Conservation (phyloP, 2,888 invertebrate species). For the Scaptomyza polygonia region DNA sequence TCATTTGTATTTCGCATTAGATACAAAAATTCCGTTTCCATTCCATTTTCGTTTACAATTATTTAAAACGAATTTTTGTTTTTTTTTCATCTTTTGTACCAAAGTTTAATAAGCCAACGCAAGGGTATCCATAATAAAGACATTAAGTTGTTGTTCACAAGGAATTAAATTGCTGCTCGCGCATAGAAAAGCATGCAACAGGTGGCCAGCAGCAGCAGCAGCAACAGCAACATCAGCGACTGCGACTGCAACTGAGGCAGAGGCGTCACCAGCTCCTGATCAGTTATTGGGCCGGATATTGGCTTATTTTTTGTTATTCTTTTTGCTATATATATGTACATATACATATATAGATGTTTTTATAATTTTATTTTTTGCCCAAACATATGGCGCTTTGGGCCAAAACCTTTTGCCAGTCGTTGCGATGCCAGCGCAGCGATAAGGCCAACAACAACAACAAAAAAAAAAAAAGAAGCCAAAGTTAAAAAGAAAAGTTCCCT, state of each 20-base stretch:
- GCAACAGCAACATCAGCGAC: slow-evolving; percentile 3
- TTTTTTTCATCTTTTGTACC: background rate
- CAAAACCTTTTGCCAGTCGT: slow-evolving; percentile 14
- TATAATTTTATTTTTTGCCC: slow-evolving; percentile 7
- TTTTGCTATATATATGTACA: background rate
- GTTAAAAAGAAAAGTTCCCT: background rate
- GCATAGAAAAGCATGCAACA: slow-evolving; percentile 73
- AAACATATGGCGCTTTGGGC: slow-evolving; percentile 25
- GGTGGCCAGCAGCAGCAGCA: slow-evolving; percentile 46
- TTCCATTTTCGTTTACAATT: no score
- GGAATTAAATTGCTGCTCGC: slow-evolving; percentile 49
- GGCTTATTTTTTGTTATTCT: slow-evolving; percentile 32
- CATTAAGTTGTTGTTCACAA: slow-evolving; percentile 42
- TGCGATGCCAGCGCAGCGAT: slow-evolving; percentile 58
- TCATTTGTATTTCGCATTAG: no score
- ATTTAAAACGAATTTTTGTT: no score
- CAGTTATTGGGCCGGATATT: slow-evolving; percentile 61
- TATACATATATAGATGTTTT: background rate
- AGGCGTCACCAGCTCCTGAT: slow-evolving; percentile 33
- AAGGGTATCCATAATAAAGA: slow-evolving; percentile 19
- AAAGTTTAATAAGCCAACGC: background rate
- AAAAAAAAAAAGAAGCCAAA: no score
- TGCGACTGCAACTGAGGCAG: slow-evolving; percentile 3
- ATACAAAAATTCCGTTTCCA: no score
- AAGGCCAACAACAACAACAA: slow-evolving; percentile 19